These are phyloP conservation scores for Andinoacara biseriatus DNA, from an alignment of 2,113 vertebrate genomes.

Conservation along the genomic window DNA sequence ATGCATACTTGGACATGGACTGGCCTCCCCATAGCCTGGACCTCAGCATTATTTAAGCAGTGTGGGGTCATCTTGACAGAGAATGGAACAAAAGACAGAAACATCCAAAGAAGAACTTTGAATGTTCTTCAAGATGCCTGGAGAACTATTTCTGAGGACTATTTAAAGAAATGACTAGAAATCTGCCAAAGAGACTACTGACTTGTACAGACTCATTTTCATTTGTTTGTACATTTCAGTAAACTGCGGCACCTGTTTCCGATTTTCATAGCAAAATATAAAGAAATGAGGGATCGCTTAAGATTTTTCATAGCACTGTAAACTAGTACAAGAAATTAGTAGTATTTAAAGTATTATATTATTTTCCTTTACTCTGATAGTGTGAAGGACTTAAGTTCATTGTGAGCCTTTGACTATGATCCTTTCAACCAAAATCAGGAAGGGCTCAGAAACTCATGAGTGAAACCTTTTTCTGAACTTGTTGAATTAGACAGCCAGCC, in stretches of 20 bases:
- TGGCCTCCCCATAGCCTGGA: too few species aligned
- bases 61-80: too few species aligned
- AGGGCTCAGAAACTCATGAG: neutral
- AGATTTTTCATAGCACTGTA: too few species aligned
- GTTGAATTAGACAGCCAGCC: neutral
- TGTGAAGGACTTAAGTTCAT: too few species aligned
- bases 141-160: neutral
- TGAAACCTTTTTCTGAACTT: neutral
- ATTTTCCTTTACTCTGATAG: too few species aligned
- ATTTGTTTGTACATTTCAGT: too few species aligned
- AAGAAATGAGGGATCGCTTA: too few species aligned
- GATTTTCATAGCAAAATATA: too few species aligned
- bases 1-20: neutral
- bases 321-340: neutral
- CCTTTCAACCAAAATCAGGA: neutral
- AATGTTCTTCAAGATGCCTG: neutral
- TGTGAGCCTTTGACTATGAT: neutral
- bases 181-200: neutral
- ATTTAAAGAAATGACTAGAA: neutral
- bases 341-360: neutral
- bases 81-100: neutral
- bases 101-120: neutral
- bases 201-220: neutral
- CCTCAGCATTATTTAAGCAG: too few species aligned
- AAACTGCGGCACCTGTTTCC: too few species aligned